phyloP scores from a whole-genome alignment of 2,797 vertebrate species.

The Microctenopoma lineatum region DNA sequence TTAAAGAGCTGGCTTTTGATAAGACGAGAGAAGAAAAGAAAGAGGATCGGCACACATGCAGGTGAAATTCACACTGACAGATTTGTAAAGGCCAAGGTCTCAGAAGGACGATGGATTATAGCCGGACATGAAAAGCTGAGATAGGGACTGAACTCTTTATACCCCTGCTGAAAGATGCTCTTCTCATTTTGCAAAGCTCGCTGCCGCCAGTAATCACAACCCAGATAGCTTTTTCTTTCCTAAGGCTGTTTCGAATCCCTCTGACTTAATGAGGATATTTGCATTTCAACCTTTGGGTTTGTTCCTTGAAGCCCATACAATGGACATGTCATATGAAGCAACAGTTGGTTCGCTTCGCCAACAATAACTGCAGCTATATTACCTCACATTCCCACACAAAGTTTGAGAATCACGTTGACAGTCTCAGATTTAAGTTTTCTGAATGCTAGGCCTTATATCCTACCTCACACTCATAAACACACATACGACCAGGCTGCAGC shows the following conservation, averaged over 20 bases:
- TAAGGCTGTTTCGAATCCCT: constrained; percentile 56
- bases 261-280: constrained; percentile 74
- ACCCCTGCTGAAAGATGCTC: constrained; percentile 61
- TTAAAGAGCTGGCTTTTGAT: constrained; percentile 48
- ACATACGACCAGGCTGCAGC: constrained; percentile 31
- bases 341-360: constrained; percentile 46
- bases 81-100: constrained; percentile 69
- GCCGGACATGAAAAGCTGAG: constrained; percentile 61
- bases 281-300: constrained; percentile 68
- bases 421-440: constrained; percentile 48
- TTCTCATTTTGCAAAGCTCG: constrained; percentile 63
- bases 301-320: constrained; percentile 51
- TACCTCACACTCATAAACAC: constrained; percentile 13
- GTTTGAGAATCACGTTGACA: constrained; percentile 40
- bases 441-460: constrained; percentile 33
- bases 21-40: constrained; percentile 29
- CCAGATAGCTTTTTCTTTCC: constrained; percentile 46
- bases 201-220: constrained; percentile 61
- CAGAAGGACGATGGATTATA: constrained; percentile 68
- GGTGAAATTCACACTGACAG: constrained; percentile 55
- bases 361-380: constrained; percentile 33
- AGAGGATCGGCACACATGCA: constrained; percentile 10
- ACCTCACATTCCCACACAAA: constrained; percentile 9
- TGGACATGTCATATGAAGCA: constrained; percentile 45
- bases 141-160: constrained; percentile 63